Conservation (phyloP, 2,888 invertebrate species). For the Theretra japonica region DNA sequence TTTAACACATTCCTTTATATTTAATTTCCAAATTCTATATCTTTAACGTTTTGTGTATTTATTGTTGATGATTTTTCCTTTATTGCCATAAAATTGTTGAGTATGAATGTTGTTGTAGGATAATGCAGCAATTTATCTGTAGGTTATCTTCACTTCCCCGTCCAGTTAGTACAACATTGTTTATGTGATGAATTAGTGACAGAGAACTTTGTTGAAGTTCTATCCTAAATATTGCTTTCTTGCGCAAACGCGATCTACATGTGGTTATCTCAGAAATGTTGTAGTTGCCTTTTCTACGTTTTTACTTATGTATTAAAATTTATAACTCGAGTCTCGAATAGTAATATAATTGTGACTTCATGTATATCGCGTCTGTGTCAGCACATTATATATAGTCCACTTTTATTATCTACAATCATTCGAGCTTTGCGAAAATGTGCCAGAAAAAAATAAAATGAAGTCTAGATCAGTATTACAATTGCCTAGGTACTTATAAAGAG, state of each 20-base stretch:
- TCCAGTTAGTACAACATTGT: slow-evolving; percentile 47
- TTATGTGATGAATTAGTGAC: slow-evolving; percentile 29
- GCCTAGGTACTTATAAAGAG: slow-evolving; percentile 54
- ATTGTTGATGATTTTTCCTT: slow-evolving; percentile 34
- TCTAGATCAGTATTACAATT: slow-evolving; percentile 58
- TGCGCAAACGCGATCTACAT: not conserved
- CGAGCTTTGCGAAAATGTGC: slow-evolving; percentile 47
- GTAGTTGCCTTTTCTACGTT: too few relatives aligned
- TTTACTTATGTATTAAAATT: not conserved
- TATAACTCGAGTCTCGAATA: not conserved
- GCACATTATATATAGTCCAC: not conserved
- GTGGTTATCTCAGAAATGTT: not conserved
- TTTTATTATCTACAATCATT: not conserved
- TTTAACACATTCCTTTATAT: slow-evolving; percentile 52
- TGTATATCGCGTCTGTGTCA: not conserved
- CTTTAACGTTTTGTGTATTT: slow-evolving; percentile 33
- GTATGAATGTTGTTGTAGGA: slow-evolving; percentile 43
- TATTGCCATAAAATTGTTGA: slow-evolving; percentile 47
- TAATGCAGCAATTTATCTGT: slow-evolving; percentile 38
- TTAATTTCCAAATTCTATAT: slow-evolving; percentile 38
- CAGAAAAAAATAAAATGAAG: slow-evolving; percentile 49
- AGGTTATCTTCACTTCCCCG: slow-evolving; percentile 44
- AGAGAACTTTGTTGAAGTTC: slow-evolving; percentile 39
- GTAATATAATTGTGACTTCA: too few relatives aligned
- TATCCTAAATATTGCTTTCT: slow-evolving; percentile 25